Evolutionary conservation across 37 sponge, comb jelly and placozoan species (phyloP).

Genomic region (Bolinopsis microptera): DNA sequence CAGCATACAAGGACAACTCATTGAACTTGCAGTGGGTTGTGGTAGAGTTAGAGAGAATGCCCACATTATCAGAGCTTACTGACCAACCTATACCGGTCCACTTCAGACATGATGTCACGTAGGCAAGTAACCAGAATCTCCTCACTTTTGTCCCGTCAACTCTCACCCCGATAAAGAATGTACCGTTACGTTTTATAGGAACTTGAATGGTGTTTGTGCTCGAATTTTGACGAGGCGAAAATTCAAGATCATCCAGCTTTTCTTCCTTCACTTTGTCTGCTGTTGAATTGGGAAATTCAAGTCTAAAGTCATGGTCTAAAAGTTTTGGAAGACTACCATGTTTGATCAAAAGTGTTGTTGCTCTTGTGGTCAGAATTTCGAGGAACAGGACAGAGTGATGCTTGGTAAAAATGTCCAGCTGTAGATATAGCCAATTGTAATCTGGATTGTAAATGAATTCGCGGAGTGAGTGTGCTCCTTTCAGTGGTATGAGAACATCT

Average conservation of each 20-base stretch:
- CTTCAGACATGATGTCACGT: background rate
- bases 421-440: background rate
- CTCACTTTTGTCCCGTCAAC: background rate
- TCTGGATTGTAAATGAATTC: conserved; percentile 21
- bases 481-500: background rate
- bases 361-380: background rate
- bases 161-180: background rate
- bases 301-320: background rate
- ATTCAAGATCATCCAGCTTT: background rate
- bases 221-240: background rate
- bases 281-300: background rate
- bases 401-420: background rate
- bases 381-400: background rate
- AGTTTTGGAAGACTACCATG: background rate
- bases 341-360: background rate
- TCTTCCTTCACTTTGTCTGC: background rate
- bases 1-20: background rate
- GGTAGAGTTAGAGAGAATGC: conserved; percentile 10
- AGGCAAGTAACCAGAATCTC: background rate
- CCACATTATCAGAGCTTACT: background rate
- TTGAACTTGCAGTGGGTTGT: conserved; percentile 13
- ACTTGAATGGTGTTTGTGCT: background rate
- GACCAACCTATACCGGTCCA: background rate
- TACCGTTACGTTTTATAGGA: background rate
- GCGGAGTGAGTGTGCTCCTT: background rate